Conservation (phyloP, 2,113 vertebrate species). For the Toxotes chatareus region DNA sequence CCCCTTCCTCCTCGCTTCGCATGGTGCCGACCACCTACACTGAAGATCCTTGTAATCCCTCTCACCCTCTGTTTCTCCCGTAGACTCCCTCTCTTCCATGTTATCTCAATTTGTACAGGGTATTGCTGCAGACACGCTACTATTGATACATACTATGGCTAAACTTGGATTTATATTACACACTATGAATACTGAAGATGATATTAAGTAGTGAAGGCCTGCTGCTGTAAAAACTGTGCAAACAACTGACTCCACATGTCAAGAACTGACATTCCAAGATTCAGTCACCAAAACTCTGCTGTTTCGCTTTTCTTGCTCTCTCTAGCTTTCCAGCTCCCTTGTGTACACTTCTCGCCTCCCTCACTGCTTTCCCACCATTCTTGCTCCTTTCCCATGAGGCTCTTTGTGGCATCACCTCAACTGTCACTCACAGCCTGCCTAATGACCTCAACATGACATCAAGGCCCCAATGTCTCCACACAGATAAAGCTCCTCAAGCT, state of each 20-base stretch:
- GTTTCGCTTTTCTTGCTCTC: background rate
- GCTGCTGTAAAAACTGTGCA: slow-evolving; percentile 6
- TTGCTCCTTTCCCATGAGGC: slow-evolving; percentile 39
- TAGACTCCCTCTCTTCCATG: background rate
- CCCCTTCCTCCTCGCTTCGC: slow-evolving; percentile 36
- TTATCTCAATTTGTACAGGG: slow-evolving; percentile 2
- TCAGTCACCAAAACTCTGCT: background rate
- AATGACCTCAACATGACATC: slow-evolving; percentile 75
- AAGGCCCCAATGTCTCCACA: slow-evolving; percentile 52
- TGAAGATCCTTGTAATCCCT: slow-evolving; percentile 25
- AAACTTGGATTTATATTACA: slow-evolving; percentile 9
- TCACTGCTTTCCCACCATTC: slow-evolving; percentile 25
- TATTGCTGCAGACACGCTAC: background rate
- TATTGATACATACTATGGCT: background rate
- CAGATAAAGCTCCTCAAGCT: slow-evolving; percentile 63
- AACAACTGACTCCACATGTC: background rate
- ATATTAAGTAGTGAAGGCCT: background rate
- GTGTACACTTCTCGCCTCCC: background rate
- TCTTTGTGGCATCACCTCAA: slow-evolving; percentile 69
- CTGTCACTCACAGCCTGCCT: slow-evolving; percentile 71
- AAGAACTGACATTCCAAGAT: background rate
- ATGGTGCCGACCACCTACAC: slow-evolving; percentile 34
- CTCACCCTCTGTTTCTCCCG: slow-evolving; percentile 9
- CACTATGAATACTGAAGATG: background rate
- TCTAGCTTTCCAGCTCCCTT: slow-evolving; percentile 36